Base-by-base conservation (phyloP, 2,797 vertebrate species). In the Pantherophis vulpinus region DNA sequence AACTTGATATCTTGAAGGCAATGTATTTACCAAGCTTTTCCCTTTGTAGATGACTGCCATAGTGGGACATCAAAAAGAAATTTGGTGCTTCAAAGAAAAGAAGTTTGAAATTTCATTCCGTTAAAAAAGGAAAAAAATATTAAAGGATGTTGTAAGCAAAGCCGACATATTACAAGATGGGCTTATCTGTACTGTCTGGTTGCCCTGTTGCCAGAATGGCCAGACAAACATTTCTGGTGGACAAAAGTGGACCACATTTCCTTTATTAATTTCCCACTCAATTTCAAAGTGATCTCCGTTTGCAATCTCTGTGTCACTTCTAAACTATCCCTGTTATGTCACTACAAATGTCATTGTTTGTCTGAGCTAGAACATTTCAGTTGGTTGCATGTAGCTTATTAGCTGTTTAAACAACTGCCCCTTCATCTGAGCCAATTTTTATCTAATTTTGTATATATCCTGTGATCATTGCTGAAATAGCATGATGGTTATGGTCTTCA, bases 11-110 rank as follows among this genome's bases (percentile, higher is more conserved):
- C 87, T 92, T 32, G 59, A 87, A 96, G 91, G 95, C 89, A 86
- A 23, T 3, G 54, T 92, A 93, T 96, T 96, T 96, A 96, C 95
- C 91, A 91, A 91, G 94, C 13, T 97, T 93, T 94, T 87, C 47
- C 55, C 96, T 95, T 95, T 61, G 92, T 91, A 94, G 93, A 93
- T 94, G 93, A 91, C 87, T 90, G 92, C 51, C 51, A 42, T 42
- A 1, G 63, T 94, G 91, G 42, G 87, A 70, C 9, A 58, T 59
- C n/a, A 27, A 55, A 93, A 60, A 25, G 10, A 13, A 32, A 90
- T 7, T 91, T 29, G 87, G 47, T 7, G 54, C 88, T 95, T 95
- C 86, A 79, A 91, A 94, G n/a, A 92, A 86, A 23, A 55, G 7
- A 95, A 95, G 20, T 87, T 63, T 91, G 83, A 94, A 95, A 32